phyloP scores from a whole-genome alignment of 2,797 vertebrate genomes.

The Urocyon cinereoargenteus region DNA sequence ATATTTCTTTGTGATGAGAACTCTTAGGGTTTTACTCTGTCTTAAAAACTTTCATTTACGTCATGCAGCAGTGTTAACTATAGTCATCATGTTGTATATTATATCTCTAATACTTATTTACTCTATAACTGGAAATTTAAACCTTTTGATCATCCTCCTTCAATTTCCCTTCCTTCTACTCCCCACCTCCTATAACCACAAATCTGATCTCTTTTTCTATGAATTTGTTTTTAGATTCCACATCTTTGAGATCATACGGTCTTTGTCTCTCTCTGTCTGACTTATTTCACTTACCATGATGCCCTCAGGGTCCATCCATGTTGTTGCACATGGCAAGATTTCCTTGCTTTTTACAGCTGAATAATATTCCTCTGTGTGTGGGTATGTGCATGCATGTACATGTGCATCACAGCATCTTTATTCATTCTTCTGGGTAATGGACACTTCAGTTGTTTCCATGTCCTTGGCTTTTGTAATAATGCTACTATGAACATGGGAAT shows the following conservation, averaged over 20 bases:
- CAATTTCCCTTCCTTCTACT: background rate
- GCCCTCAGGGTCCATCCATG: background rate
- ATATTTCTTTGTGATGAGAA: background rate
- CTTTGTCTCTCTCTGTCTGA: background rate
- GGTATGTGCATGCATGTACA: background rate
- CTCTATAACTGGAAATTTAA: background rate
- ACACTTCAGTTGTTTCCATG: background rate
- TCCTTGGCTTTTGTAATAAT: background rate
- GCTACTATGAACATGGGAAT: background rate
- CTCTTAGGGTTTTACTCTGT: background rate
- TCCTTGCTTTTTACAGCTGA: background rate
- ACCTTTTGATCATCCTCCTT: background rate
- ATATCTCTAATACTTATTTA: background rate
- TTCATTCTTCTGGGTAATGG: background rate
- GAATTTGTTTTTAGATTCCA: background rate
- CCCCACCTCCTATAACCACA: background rate
- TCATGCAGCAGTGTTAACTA: background rate
- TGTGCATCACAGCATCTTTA: background rate
- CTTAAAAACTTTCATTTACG: background rate
- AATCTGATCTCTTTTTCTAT: slow-evolving; percentile 10
- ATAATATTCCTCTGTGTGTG: background rate
- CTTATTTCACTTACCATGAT: background rate
- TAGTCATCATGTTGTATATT: background rate
- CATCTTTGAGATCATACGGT: background rate
- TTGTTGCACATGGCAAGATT: slow-evolving; percentile 21